Base-by-base conservation (phyloP, 2,888 invertebrate genomes). In the Drosophila robusta region DNA sequence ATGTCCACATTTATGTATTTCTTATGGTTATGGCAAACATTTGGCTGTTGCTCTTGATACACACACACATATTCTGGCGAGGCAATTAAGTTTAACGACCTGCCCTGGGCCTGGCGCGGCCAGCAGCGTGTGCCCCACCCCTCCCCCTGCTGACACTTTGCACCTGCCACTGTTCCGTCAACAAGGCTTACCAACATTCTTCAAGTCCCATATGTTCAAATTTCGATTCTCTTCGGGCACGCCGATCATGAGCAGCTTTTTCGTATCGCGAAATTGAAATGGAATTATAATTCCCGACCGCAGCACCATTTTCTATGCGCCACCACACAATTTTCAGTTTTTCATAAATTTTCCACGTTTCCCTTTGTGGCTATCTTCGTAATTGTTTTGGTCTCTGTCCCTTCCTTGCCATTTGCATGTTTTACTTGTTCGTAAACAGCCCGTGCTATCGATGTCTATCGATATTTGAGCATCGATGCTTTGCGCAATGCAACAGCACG, bases 201-300 rank as follows among this genome's bases (percentile, higher is more conserved):
- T 90, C 18, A 91, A 80, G 78, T 91, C 91, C 86, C 85, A 89
- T 75, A 91, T 89, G 69, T 88, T 91, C 14, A 89, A 71, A 70
- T 89, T 85, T n/a, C 89, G 74, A 71, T 88, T 83, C 49, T 90
- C 87, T 65, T 90, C 87, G 54, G 89, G 82, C 22, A 89, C 88
- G 46, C 89, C 88, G 68, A 91, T 87, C 87, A 88, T 90, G 24
- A 91, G 75, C 51, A 91, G 76, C 67, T 91, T 91, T 61, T 91
- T 91, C 16, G 80, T 86, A 75, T 90, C 90, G 62, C 91, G 89
- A 79, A 88, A 91, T 82, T 90, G 90, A 90, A 91, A 91, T 65
- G 91, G 91, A 70, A 91, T 86, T 68, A 91, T 91, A 58, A 87
- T 89, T 52, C 91, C 85, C 68, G 90, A 89, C 57, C 90, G 90